Conservation (phyloP, 2,888 invertebrate genomes). For the Thecocarcelia acutangulata region DNA sequence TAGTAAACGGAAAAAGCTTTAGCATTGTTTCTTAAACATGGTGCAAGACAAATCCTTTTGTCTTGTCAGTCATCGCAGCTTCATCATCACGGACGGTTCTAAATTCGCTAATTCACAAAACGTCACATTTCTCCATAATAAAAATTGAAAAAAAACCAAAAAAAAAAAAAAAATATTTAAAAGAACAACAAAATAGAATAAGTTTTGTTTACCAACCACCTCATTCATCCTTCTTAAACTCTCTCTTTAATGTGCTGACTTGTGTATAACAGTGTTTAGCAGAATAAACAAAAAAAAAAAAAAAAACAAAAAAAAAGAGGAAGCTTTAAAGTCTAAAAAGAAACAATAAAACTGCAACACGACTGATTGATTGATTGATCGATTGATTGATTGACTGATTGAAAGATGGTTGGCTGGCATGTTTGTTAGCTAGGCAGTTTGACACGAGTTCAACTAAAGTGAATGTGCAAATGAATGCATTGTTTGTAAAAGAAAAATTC, state of each 20-base stretch:
- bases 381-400: conserved; percentile 53
- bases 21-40: neutral
- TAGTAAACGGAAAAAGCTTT: conserved; percentile 46
- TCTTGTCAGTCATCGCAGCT: conserved; percentile 73
- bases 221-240: conserved; percentile 20
- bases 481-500: neutral
- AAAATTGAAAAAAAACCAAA: conserved; percentile 25
- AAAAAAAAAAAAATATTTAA: neutral
- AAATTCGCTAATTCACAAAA: conserved; percentile 64
- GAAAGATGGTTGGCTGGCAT: conserved; percentile 38
- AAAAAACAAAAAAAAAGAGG: neutral
- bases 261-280: conserved; percentile 37
- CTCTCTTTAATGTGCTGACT: neutral
- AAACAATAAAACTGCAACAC: conserved; percentile 37
- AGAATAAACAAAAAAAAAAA: conserved; percentile 22
- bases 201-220: conserved; percentile 46
- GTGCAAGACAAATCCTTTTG: conserved; percentile 10
- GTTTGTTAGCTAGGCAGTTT: conserved; percentile 18
- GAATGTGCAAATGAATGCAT: conserved; percentile 13
- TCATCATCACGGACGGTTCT: conserved; percentile 72
- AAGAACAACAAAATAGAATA: conserved; percentile 31
- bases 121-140: conserved; percentile 19
- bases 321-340: conserved; percentile 38
- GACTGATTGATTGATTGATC: conserved; percentile 36
- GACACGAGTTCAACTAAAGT: conserved; percentile 9